Percentiles rank a stretch among this genome's conserved stretches.
These are phyloP conservation scores for Zosterops borbonicus DNA, from an alignment of 2,113 vertebrate genomes.

Conservation along the genomic window DNA sequence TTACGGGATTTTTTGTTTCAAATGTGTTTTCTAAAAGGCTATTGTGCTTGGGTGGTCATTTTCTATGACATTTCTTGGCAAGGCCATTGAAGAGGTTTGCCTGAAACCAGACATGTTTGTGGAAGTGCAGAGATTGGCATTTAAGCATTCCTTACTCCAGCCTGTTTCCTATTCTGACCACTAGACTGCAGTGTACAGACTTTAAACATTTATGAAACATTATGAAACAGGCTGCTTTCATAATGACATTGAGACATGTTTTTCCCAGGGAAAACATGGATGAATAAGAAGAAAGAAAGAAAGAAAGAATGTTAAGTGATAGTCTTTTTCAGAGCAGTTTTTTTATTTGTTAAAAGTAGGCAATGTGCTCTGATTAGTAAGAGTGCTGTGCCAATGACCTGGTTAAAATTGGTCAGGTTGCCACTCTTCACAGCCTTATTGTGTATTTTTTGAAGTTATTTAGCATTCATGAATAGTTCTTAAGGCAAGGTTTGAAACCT, in stretches of 20 bases:
- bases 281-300: background rate
- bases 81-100: background rate
- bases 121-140: background rate
- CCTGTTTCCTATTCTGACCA: slow-evolving; percentile 14
- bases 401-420: background rate
- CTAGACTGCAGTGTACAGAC: slow-evolving; percentile 50
- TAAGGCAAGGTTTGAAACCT: background rate
- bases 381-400: accelerated
- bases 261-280: background rate
- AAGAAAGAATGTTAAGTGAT: background rate
- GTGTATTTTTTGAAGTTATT: background rate
- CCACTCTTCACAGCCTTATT: background rate
- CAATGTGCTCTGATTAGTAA: background rate
- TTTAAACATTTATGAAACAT: background rate
- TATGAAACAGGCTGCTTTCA: background rate
- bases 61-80: slow-evolving; percentile 36
- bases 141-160: background rate
- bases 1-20: background rate
- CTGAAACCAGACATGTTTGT: background rate
- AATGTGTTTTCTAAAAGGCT: background rate
- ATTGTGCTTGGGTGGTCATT: slow-evolving; percentile 40
- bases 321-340: background rate
- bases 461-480: background rate
- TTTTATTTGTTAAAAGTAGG: background rate
- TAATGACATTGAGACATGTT: background rate